phyloP scores from a whole-genome alignment of 1,140 invertebrate genomes.

The Amphibalanus amphitrite region DNA sequence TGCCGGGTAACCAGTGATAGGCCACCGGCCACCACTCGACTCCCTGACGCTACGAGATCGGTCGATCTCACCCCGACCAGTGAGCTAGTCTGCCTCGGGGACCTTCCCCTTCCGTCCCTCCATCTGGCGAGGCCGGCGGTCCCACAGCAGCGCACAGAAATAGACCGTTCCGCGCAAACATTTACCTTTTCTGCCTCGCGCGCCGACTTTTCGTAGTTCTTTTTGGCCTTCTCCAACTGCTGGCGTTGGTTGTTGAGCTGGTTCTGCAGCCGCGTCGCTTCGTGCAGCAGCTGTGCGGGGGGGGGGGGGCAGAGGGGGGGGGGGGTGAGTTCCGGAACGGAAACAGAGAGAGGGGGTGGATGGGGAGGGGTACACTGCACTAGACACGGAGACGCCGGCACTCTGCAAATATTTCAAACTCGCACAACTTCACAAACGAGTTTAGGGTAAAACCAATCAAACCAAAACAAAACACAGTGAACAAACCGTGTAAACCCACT shows the following conservation, averaged over 20 bases:
- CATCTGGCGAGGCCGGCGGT: not conserved
- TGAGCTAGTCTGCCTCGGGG: not conserved
- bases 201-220: slow-evolving; percentile 80
- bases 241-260: slow-evolving; percentile 52
- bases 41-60: no score
- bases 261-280: slow-evolving; percentile 65
- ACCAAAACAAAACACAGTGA: no score
- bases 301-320: no score
- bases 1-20: not conserved
- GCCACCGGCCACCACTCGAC: no score
- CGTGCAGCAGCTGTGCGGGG: slow-evolving; percentile 22
- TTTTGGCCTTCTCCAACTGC: slow-evolving; percentile 68
- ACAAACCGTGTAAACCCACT: no score
- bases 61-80: no score
- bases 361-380: no score
- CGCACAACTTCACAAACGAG: no score
- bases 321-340: not conserved
- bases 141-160: not conserved
- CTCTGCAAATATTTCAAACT: no score
- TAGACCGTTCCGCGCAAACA: not conserved
- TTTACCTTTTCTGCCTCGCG: slow-evolving; percentile 32
- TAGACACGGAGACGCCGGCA: no score
- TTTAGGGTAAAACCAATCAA: no score
- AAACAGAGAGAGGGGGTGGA: not conserved
- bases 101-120: not conserved